Evolutionary conservation across 1,140 invertebrate genomes (phyloP), one percentile per base, ranked within the genome.

Genomic region (Lutraria rhynchaena): DNA sequence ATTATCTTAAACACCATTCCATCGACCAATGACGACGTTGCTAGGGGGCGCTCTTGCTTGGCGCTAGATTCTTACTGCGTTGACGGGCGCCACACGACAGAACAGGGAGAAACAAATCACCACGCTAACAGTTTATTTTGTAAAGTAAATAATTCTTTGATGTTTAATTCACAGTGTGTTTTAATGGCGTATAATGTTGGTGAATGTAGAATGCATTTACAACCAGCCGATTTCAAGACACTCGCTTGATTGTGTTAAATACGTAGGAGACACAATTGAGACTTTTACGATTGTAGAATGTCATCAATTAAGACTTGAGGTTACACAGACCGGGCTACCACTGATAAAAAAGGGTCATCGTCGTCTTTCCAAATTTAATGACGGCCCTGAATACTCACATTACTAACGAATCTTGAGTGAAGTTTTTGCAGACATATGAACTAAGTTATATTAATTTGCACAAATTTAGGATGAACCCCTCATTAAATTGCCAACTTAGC

Each of bases 71-170:
- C 60, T 67, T 49, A 44, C 61, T 46, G 61, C 60, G 51, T 49
- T 80, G 65, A 80, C 53, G 55, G 76, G 76, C 76, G 76, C 76
- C 76, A 70, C 76, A 80, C 76, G 76, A 70, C 76, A 35, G 49
- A 37, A 13, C 11, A 35, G 61, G 46, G 44, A 67, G 63, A 70
- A 57, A 80, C 76, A 80, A 80, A 80, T 80, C 65, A 70, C 49
- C 53, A 55, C 76, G 53, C 22, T 67, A 33, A 80, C 60, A 80
- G 76, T 80, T 80, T 80, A 70, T 63, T 70, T 80, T 80, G 55
- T 35, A 53, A 67, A 69, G 61, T 55, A 80, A 70, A 80, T 70
- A 80, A 65, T 51, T 55, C 76, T 80, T 80, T 80, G 76, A 80
- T 55, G 76, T 80, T 55, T 33, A 70, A 70, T 46, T 65, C 41